Evolutionary conservation across 2,113 vertebrate species (phyloP).

Genomic region (Archilochus colubris): DNA sequence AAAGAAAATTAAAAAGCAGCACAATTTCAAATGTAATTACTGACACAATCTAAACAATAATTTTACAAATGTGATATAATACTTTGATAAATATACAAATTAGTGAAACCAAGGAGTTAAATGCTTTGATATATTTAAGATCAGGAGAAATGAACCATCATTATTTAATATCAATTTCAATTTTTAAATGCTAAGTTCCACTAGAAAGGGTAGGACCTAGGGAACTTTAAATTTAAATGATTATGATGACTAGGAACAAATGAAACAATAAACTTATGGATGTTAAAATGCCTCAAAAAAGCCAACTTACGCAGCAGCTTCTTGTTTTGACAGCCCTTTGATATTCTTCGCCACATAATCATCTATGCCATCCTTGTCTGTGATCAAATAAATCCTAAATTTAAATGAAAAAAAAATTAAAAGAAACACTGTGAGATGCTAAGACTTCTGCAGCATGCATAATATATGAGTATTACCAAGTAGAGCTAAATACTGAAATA

Average conservation of each 20-base stretch:
- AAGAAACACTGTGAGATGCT: conserved; percentile 56
- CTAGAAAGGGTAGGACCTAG: conserved; percentile 61
- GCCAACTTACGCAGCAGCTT: conserved; percentile 81
- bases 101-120: conserved; percentile 64
- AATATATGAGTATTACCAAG: conserved; percentile 45
- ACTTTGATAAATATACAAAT: conserved; percentile 72
- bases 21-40: conserved; percentile 62
- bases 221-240: conserved; percentile 78
- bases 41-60: conserved; percentile 45
- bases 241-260: conserved; percentile 73
- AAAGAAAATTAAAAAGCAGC: background rate
- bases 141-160: conserved; percentile 74
- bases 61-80: conserved; percentile 48
- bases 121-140: conserved; percentile 74
- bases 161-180: conserved; percentile 81
- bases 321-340: conserved; percentile 83
- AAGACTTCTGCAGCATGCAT: conserved; percentile 63
- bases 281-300: conserved; percentile 73
- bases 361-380: conserved; percentile 81
- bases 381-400: conserved; percentile 82
- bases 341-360: conserved; percentile 79
- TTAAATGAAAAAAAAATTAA: conserved; percentile 74
- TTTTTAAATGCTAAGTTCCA: conserved; percentile 78
- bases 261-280: conserved; percentile 75
- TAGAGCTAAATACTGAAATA: conserved; percentile 64